Percentiles rank a stretch among this genome's conserved stretches.
phyloP scores from a whole-genome alignment of 2,797 vertebrate genomes.

The Arctocebus calabarensis region DNA sequence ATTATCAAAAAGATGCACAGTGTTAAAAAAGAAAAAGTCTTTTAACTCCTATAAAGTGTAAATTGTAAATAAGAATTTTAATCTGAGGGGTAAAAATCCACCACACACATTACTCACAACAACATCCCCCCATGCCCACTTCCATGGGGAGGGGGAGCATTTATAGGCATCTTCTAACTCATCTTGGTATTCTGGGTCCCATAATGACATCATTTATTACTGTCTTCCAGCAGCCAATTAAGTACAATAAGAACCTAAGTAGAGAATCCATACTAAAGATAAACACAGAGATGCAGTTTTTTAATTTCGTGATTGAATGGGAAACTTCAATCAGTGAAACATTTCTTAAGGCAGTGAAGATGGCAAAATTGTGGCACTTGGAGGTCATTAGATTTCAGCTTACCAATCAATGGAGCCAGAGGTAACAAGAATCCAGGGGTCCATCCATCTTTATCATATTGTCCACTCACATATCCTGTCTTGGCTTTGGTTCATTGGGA shows the following conservation, averaged over 20 bases:
- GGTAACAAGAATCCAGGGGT: background rate
- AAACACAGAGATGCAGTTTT: background rate
- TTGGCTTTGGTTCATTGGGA: background rate
- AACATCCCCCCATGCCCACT: background rate
- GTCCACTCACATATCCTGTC: background rate
- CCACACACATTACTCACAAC: background rate
- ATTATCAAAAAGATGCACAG: background rate
- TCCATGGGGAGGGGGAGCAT: background rate
- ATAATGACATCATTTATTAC: background rate
- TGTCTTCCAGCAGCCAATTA: constrained; percentile 16
- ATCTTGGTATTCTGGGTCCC: background rate
- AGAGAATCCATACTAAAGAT: constrained; percentile 38
- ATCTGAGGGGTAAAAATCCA: background rate
- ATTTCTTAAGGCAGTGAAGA: constrained; percentile 17
- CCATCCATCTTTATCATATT: background rate
- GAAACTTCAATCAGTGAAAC: background rate
- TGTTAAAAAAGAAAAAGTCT: background rate
- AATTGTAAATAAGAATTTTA: constrained; percentile 41
- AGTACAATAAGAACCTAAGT: background rate
- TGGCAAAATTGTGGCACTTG: background rate
- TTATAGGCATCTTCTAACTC: background rate
- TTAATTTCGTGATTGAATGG: background rate
- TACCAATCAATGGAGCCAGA: background rate
- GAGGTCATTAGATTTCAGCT: background rate
- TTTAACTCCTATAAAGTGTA: background rate